Percentiles rank a stretch among this genome's conserved stretches.
Conservation (phyloP, 2,888 invertebrate genomes). For the Latrodectus elegans region DNA sequence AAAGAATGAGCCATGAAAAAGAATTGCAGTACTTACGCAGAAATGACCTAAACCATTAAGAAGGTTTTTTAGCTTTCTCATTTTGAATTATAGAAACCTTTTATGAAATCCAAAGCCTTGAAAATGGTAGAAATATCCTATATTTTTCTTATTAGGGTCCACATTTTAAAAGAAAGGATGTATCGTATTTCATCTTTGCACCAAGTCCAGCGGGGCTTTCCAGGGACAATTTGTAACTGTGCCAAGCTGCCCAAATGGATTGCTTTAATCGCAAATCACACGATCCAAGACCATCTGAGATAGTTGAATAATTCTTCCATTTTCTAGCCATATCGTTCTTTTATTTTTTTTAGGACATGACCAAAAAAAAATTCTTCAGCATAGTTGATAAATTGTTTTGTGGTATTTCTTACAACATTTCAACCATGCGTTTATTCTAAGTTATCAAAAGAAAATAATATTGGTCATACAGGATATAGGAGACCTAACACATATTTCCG, state of each 20-base stretch:
- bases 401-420: background rate
- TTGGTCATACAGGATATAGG: no score
- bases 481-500: no score
- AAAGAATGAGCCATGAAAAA: no score
- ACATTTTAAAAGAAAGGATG: background rate
- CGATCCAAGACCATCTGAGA: background rate
- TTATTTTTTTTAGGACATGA: background rate
- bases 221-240: background rate
- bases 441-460: background rate
- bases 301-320: background rate
- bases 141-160: background rate
- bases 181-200: background rate
- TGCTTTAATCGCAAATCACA: constrained; percentile 1
- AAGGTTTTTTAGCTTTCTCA: no score
- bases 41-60: no score
- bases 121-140: no score
- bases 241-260: background rate
- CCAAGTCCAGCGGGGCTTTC: background rate
- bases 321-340: background rate
- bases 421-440: background rate
- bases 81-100: no score
- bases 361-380: background rate
- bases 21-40: no score
- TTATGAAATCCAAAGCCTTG: no score
- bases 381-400: background rate